Percentiles rank a stretch among this genome's conserved stretches.
Evolutionary conservation across 2,888 invertebrate genomes (phyloP).

Genomic region (Diaperis boleti): DNA sequence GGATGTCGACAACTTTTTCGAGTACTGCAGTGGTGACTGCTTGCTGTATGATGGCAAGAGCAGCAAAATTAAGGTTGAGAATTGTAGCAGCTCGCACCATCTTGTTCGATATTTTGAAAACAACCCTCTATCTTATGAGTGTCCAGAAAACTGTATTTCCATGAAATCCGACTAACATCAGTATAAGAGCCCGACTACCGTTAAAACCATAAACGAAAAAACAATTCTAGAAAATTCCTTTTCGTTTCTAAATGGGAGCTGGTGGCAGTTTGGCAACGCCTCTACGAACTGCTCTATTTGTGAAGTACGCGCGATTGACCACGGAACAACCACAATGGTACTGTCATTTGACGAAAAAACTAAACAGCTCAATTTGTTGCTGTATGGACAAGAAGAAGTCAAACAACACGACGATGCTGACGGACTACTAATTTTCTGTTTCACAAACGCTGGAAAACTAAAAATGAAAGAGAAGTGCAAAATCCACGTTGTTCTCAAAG

Average conservation of each 20-base stretch:
- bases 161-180: conserved; percentile 43
- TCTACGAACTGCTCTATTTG: conserved; percentile 49
- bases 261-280: conserved; percentile 41
- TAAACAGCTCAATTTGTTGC: conserved; percentile 62
- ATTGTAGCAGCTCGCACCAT: conserved; percentile 41
- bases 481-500: conserved; percentile 51
- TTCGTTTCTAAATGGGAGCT: conserved; percentile 36
- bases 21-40: conserved; percentile 49
- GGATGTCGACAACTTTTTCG: conserved; percentile 27
- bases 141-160: conserved; percentile 48
- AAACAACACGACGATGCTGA: conserved; percentile 67
- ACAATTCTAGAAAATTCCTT: conserved; percentile 39
- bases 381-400: conserved; percentile 71
- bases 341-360: conserved; percentile 51
- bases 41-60: conserved; percentile 36
- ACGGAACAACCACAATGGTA: conserved; percentile 44
- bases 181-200: conserved; percentile 39
- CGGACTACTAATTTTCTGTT: conserved; percentile 71
- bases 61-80: conserved; percentile 41
- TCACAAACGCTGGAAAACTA: conserved; percentile 69
- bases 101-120: conserved; percentile 43
- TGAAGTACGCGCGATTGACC: conserved; percentile 16
- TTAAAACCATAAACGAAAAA: conserved; percentile 42
- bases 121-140: conserved; percentile 42
- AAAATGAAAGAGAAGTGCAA: conserved; percentile 67